Evolutionary conservation across 2,113 vertebrate species (phyloP), one percentile per base, ranked within the genome.

Genomic region (Hydropotes inermis): DNA sequence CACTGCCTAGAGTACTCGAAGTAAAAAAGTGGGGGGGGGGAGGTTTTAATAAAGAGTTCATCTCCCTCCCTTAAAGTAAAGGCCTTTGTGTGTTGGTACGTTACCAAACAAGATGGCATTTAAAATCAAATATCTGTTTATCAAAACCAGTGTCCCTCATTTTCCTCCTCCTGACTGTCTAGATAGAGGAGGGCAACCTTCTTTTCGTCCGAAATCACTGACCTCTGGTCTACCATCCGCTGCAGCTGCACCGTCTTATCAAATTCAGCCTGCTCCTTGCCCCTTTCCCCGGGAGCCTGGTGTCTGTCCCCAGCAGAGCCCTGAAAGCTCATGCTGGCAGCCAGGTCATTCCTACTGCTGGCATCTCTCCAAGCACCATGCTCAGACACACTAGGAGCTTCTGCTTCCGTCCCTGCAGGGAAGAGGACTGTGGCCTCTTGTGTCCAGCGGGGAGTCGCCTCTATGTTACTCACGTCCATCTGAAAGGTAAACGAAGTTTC

Each of bases 121-220:
- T 45, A 27, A 96, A 61, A 81, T 60, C 88, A 54, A 86, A 23
- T 9, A 9, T 21, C 50, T 19, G 19, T 79, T 83, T 87, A 91
- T 99, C 96, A 99, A 93, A 99, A 99, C 99, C 99, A 99, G 45
- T 98, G 98, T 55, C 98, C 98, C 61, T 99, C 8, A 96, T 55
- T 98, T n/a, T 99, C 98, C 28, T 99, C 99, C n/a, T 99, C 98
- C 1, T 99, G 98, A 5, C 97, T 99, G 96, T 99, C 99, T 94
- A 99, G 99, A 96, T 99, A 99, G 94, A 99, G 96, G 89, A 99
- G 98, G 33, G 99, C 99, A 0, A 99, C 98, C 98, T 98, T 99
- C 98, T 99, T 99, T 97, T 99, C 99, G 87, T 99, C 99, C 13
- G 99, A 98, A 92, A 99, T 60, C 96, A 99, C 99, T 1, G 99